Base-by-base conservation (phyloP, 2,888 invertebrate species). In the Eupithecia tripunctaria region DNA sequence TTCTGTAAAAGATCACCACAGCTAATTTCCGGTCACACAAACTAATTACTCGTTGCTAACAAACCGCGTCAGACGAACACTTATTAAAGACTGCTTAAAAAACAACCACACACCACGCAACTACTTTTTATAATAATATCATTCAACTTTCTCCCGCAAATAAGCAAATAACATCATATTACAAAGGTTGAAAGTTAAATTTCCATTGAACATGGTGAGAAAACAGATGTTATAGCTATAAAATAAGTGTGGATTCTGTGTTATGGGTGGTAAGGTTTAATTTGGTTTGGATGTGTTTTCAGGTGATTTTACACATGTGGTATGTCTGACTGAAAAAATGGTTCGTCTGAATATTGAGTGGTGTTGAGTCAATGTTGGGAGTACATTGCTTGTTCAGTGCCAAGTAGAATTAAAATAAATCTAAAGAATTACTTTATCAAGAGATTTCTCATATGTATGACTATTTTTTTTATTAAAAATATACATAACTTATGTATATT, bases 311-410 rank as follows among this genome's bases (percentile, higher is more conserved):
- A 68, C 68, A 67, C 74, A 71, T 65, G 62, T 74, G 76, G 68
- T 62, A 25, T 56, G 56, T 21, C 10, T 21, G 64, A 41, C 68
- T 73, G 74, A 75, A 79, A 78, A 76, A 72, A 71, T 68, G n/a
- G 67, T 74, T 71, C 68, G 56, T 64, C 21, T 25, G 64, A 64
- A n/a, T 41, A 21, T 14, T n/a, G 63, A 38, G 64, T n/a, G 25
- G 38, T 12, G 25, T 21, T 64, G 5, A 21, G 63, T 51, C 14
- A 71, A 27, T 25, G 71, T 75, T 78, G 65, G 0, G 0, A 18
- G 64, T 81, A 79, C 84, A 85, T 81, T 64, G 64, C 64, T 64
- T 25, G 12, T 21, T 64, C 6, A 25, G 12, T 32, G 10, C n/a
- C 18, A 12, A 27, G 25, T 59, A 15, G 25, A 59, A 14, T 7